Base-by-base conservation (phyloP, 1,140 invertebrate species). In the Agraylea sexmaculata region DNA sequence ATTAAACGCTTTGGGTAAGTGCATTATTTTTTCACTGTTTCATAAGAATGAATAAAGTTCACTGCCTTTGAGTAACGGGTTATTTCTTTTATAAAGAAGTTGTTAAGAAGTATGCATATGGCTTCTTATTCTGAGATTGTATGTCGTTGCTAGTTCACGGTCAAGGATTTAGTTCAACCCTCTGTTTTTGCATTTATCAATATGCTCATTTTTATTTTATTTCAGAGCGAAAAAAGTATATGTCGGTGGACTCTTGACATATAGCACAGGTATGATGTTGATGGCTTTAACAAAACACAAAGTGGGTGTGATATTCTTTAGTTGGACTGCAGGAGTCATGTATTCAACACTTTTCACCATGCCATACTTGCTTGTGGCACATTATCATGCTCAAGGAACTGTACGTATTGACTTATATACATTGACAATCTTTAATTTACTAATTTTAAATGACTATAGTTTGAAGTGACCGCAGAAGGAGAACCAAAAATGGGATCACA, bases 301-400 rank as follows among this genome's bases (percentile, higher is more conserved):
- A 42, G 65, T 74, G 15, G 83, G 82, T n/a, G 87, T 91, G 0
- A 79, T 93, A 27, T 51, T 91, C 4, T 89, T 91, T 52, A 91
- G 87, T 25, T 86, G 83, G 75, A 82, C 85, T 0, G 87, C 88
- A 2, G 92, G 92, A 1, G 79, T 97, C 18, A 93, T 95, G 89
- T 97, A 96, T 60, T 91, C 91, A 1, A 96, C 92, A 1, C 68
- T 97, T 8, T 96, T 97, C 59, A 97, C 91, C 2, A 92, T 96
- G 87, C 92, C 92, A 1, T 96, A 94, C 57, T 62, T 96, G 10
- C 66, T 96, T 13, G 76, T 96, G 7, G 90, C 92, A 2, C 83
- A 92, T 56, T 96, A 95, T 57, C 92, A 96, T 56, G 77, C 85
- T 8, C 77, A 76, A 22, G 79, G 83, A 47, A 79, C 76, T 66